A percentile compares a stretch with the other conserved stretches of the same genome.
Evolutionary conservation across 1,140 invertebrate species (phyloP).

Genomic region (Eumaeus atala): DNA sequence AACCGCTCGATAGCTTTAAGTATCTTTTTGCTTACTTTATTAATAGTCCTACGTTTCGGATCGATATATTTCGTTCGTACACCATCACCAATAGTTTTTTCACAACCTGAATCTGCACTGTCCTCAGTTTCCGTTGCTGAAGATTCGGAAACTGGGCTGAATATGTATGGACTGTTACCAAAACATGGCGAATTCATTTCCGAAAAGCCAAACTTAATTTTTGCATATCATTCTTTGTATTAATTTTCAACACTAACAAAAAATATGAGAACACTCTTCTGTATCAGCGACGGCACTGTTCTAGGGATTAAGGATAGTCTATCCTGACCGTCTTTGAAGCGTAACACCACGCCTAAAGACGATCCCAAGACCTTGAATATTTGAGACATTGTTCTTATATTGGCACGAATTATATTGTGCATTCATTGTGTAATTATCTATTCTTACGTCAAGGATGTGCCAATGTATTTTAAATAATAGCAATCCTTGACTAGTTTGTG

Average conservation of each 20-base stretch:
- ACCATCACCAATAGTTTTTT: conserved; percentile 49
- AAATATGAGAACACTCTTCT: conserved; percentile 29
- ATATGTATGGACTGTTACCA: conserved; percentile 54
- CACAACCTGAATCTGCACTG: conserved; percentile 50
- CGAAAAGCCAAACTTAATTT: not conserved
- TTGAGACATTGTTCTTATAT: too few species aligned
- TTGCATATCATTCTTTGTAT: not conserved
- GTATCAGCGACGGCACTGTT: conserved; percentile 45
- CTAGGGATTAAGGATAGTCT: conserved; percentile 30
- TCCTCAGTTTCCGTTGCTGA: conserved; percentile 67
- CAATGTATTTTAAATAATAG: conserved; percentile 1
- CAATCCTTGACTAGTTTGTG: too few species aligned
- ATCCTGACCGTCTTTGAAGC: conserved; percentile 34
- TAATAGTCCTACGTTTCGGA: conserved; percentile 65
- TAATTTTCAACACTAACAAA: not conserved
- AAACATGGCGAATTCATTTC: conserved; percentile 60
- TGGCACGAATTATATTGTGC: not conserved
- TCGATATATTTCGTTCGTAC: conserved; percentile 61
- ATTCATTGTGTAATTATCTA: conserved; percentile 13
- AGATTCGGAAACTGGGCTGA: conserved; percentile 60
- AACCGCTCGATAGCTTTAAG: conserved; percentile 59
- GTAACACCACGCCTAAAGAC: conserved; percentile 49
- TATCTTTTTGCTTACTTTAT: conserved; percentile 67
- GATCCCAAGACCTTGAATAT: conserved; percentile 49
- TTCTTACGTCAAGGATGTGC: conserved; percentile 11